Conservation (phyloP, 53 echinoderm and acorn worm species). For the Crossaster papposus region DNA sequence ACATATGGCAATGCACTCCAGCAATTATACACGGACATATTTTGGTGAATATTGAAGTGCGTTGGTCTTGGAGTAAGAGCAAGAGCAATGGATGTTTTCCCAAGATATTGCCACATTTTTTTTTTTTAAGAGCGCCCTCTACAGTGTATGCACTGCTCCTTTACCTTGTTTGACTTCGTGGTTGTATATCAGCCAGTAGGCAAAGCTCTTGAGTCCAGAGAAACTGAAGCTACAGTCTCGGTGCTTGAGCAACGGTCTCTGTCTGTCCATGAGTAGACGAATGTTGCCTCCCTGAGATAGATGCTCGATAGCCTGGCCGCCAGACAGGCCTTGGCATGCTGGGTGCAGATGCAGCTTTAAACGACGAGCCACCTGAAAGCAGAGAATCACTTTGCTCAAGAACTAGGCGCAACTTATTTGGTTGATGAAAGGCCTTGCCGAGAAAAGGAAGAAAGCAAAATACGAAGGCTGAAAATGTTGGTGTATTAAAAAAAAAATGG, state of each 20-base stretch:
- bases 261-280: slow-evolving; percentile 61
- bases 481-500: no score
- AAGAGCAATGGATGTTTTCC: no score
- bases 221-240: slow-evolving; percentile 90
- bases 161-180: slow-evolving; percentile 86
- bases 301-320: slow-evolving; percentile 92
- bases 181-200: slow-evolving; percentile 63
- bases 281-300: slow-evolving; percentile 71
- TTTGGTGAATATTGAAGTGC: no score
- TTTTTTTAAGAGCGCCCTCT: no score
- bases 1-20: no score
- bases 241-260: slow-evolving; percentile 58
- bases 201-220: slow-evolving; percentile 72
- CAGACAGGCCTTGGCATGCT: slow-evolving; percentile 76
- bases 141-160: no score
- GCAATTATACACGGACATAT: no score
- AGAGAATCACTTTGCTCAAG: neutral
- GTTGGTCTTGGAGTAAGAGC: no score
- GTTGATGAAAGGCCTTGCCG: neutral
- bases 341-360: slow-evolving; percentile 86
- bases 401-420: neutral
- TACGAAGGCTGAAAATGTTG: no score
- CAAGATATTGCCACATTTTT: no score
- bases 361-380: slow-evolving; percentile 78
- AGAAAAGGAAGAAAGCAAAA: neutral